A percentile compares a stretch with the other conserved stretches of the same genome.
Conservation (phyloP, 2,113 vertebrate genomes). For the Periophthalmodon schlosseri region DNA sequence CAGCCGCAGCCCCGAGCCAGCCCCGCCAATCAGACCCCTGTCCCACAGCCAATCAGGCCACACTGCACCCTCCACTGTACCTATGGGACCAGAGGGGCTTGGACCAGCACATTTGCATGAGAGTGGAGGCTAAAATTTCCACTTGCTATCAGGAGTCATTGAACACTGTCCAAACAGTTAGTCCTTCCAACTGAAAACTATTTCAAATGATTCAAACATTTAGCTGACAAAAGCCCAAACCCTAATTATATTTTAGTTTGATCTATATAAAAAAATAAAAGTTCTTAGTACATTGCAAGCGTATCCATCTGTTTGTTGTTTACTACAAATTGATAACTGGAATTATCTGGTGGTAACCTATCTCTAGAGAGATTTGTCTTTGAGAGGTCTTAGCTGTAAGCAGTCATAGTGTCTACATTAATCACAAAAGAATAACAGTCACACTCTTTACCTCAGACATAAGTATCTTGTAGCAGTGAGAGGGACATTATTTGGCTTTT, state of each 20-base stretch:
- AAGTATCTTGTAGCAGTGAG: not conserved
- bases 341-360: not conserved
- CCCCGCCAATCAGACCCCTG: slow-evolving; percentile 33
- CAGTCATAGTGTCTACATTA: not conserved
- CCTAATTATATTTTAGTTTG: not conserved
- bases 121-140: slow-evolving; percentile 47
- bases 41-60: slow-evolving; percentile 55
- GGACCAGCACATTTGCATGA: slow-evolving; percentile 40
- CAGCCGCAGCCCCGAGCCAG: slow-evolving; percentile 37
- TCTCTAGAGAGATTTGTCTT: not conserved
- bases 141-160: slow-evolving; percentile 58
- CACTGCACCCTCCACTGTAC: slow-evolving; percentile 9
- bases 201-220: not conserved
- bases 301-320: too few species aligned
- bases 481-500: slow-evolving; percentile 22
- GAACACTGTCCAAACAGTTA: slow-evolving; percentile 5
- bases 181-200: not conserved
- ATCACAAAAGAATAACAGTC: not conserved
- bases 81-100: slow-evolving; percentile 8
- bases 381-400: not conserved
- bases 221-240: not conserved
- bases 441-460: slow-evolving; percentile 12
- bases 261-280: not conserved
- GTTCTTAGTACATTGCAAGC: not conserved
- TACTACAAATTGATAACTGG: not conserved